A percentile compares a stretch with the other conserved stretches of the same genome.
Evolutionary conservation across 2,797 vertebrate genomes (phyloP).

Genomic region (Clarias fuscus): DNA sequence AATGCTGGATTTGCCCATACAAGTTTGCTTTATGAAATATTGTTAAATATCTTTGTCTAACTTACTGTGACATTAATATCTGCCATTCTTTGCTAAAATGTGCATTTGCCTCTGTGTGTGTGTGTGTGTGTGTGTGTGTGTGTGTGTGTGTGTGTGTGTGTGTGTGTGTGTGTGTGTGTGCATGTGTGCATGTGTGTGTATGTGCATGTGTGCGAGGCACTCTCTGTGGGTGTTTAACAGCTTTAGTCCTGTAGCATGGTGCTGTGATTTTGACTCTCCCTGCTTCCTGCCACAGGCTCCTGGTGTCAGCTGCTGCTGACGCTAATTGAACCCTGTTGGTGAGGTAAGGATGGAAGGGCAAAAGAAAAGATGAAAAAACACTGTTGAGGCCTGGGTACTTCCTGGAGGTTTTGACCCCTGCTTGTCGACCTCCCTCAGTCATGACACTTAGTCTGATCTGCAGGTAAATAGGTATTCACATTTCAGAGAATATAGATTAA

Average conservation of each 20-base stretch:
- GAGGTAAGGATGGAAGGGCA: conserved; percentile 66
- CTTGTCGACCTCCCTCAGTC: conserved; percentile 65
- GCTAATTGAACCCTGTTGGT: conserved; percentile 82
- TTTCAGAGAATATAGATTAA: conserved; percentile 64
- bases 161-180: conserved; percentile 53
- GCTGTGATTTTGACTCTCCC: conserved; percentile 66
- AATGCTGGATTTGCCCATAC: background rate
- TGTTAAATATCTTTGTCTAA: background rate
- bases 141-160: conserved; percentile 45
- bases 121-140: conserved; percentile 51
- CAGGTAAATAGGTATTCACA: conserved; percentile 80
- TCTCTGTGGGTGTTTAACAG: conserved; percentile 60
- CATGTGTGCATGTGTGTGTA: conserved; percentile 46
- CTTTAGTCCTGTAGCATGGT: conserved; percentile 43
- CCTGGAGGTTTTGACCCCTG: conserved; percentile 76
- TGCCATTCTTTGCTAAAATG: conserved; percentile 29
- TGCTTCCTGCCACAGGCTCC: conserved; percentile 69
- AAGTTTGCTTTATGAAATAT: background rate
- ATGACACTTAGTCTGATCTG: conserved; percentile 76
- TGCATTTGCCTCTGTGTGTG: conserved; percentile 31
- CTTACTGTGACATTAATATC: background rate
- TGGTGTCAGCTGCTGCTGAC: conserved; percentile 72
- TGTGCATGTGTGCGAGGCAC: conserved; percentile 34
- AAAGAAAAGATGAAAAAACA: conserved; percentile 60
- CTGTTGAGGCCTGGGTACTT: conserved; percentile 66